phyloP scores from a whole-genome alignment of 2,888 invertebrate species.

The Disparrhopalites patrizii region DNA sequence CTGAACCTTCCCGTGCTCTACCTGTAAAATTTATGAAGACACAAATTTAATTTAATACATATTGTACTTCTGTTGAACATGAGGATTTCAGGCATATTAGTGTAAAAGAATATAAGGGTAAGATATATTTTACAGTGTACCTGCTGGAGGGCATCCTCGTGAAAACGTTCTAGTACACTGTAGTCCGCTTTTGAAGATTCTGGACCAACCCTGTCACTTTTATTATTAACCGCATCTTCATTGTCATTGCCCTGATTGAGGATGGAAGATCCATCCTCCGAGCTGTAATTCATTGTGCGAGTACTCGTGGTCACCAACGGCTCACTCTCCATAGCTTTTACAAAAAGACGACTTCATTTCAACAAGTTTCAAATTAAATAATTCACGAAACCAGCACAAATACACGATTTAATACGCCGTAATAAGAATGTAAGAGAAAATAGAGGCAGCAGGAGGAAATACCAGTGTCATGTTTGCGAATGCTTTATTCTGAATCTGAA shows the following conservation, averaged over 20 bases:
- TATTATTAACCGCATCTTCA: constrained; percentile 34
- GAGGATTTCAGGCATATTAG: neutral
- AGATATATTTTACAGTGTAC: constrained; percentile 25
- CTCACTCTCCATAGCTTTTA: constrained; percentile 49
- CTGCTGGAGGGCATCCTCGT: constrained; percentile 47
- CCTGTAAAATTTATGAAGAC: constrained; percentile 37
- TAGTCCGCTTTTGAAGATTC: constrained; percentile 35
- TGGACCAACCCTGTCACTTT: constrained; percentile 29
- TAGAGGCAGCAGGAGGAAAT: too few relatives aligned
- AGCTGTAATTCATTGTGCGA: constrained; percentile 42
- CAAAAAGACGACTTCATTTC: too few relatives aligned
- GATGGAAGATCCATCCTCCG: constrained; percentile 46
- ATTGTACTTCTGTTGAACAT: too few relatives aligned
- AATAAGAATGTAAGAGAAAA: too few relatives aligned
- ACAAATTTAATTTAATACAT: too few relatives aligned
- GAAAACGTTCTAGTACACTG: constrained; percentile 43
- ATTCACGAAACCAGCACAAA: too few relatives aligned
- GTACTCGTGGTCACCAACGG: constrained; percentile 41
- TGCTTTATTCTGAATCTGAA: too few relatives aligned
- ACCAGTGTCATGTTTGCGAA: too few relatives aligned
- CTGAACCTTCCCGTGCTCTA: constrained; percentile 47
- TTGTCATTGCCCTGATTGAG: constrained; percentile 34
- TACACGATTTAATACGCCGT: too few relatives aligned
- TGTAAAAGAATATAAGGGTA: neutral
- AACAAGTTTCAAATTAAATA: too few relatives aligned